phyloP scores from a whole-genome alignment of 2,888 invertebrate genomes.

The Acronicta alni region DNA sequence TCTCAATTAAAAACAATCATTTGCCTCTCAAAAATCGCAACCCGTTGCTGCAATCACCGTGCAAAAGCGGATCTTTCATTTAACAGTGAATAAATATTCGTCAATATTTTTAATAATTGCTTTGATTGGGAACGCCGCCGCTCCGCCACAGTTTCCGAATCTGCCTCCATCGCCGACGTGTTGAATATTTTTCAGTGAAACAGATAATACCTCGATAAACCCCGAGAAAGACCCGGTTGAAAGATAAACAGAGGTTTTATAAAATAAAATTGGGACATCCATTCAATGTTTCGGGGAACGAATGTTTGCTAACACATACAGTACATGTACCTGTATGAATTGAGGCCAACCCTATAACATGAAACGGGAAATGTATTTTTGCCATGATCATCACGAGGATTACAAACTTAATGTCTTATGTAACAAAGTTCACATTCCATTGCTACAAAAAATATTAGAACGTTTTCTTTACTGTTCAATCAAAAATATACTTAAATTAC shows the following conservation, averaged over 20 bases:
- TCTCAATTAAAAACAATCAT: neutral
- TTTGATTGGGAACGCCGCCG: constrained; percentile 23
- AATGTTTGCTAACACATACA: constrained; percentile 1
- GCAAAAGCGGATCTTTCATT: neutral
- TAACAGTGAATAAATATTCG: constrained; percentile 10
- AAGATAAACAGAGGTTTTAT: constrained; percentile 41
- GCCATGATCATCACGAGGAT: too few species aligned
- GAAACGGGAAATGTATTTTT: neutral
- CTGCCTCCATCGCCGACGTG: neutral
- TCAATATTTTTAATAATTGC: constrained; percentile 38
- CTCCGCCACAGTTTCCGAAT: constrained; percentile 5
- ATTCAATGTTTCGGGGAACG: constrained; percentile 5
- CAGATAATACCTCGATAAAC: constrained; percentile 28
- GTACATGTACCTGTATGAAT: neutral
- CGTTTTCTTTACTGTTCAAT: too few species aligned
- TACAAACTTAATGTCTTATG: too few species aligned
- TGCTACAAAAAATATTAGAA: too few species aligned
- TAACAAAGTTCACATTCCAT: too few species aligned
- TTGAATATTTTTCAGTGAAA: constrained; percentile 22
- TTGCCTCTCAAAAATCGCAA: neutral
- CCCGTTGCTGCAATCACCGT: neutral
- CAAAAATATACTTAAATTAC: too few species aligned
- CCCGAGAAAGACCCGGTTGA: constrained; percentile 14
- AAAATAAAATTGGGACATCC: constrained; percentile 31
- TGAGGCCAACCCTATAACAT: constrained; percentile 1